Evolutionary conservation across 2,113 vertebrate species (phyloP).

Genomic region (Anolis sagrei): DNA sequence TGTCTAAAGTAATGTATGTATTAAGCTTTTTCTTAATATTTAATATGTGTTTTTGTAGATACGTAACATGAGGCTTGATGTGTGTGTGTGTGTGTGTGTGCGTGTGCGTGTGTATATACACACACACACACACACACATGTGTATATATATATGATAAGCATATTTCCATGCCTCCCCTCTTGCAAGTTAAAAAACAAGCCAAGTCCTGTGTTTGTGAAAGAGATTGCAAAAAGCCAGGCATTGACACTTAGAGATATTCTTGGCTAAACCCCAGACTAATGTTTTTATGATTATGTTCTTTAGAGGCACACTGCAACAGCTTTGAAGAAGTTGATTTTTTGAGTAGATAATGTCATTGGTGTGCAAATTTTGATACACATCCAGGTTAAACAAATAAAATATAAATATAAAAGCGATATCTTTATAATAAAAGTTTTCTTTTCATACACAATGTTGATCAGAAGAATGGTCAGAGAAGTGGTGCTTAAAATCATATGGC

Average conservation of each 20-base stretch:
- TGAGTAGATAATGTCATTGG: neutral
- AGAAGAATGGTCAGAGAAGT: neutral
- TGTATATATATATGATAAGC: too few relatives aligned
- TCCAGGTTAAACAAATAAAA: neutral
- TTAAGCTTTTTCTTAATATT: neutral
- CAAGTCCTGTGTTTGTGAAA: constrained; percentile 3
- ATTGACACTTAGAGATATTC: neutral
- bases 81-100: too few relatives aligned
- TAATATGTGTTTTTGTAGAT: neutral
- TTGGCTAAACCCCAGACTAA: neutral
- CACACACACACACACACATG: too few relatives aligned
- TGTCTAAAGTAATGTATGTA: neutral
- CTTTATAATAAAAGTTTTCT: neutral
- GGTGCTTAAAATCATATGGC: neutral
- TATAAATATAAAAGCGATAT: neutral
- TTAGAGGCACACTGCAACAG: neutral
- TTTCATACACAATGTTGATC: neutral
- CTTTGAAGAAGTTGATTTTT: neutral
- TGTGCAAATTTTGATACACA: neutral
- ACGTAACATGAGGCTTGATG: neutral
- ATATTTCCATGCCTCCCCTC: neutral
- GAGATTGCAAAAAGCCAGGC: neutral
- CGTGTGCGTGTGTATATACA: too few relatives aligned
- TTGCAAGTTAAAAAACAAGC: neutral
- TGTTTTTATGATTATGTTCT: neutral